Evolutionary conservation across 2,113 vertebrate species (phyloP).

Genomic region (Heterocephalus glaber): DNA sequence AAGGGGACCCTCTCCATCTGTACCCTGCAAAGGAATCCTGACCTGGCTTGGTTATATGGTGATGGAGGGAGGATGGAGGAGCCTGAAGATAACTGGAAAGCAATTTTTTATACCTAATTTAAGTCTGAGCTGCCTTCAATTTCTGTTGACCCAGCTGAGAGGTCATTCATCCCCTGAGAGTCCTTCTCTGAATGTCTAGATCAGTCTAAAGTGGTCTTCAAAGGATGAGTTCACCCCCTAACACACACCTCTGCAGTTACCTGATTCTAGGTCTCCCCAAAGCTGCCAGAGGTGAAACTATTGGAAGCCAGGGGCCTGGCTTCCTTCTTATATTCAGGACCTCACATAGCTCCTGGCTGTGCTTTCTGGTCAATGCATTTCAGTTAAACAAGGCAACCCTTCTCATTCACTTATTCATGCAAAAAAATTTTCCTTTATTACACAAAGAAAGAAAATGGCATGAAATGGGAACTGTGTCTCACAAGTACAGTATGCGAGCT

Average conservation of each 20-base stretch:
- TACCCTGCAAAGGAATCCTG: rapidly evolving
- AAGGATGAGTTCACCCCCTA: background rate
- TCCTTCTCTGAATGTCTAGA: background rate
- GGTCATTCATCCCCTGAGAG: background rate
- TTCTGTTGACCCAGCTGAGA: background rate
- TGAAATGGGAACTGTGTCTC: background rate
- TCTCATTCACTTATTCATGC: background rate
- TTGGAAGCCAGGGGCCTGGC: background rate
- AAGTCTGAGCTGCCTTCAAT: background rate
- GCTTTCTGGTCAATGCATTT: background rate
- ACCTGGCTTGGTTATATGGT: too few relatives aligned
- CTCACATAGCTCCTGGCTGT: background rate
- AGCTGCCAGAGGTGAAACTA: background rate
- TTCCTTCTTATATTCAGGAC: background rate
- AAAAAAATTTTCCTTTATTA: background rate
- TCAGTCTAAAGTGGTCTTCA: background rate
- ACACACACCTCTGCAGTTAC: too few relatives aligned
- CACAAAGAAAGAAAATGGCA: background rate
- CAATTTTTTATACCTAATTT: background rate
- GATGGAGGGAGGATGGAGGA: background rate
- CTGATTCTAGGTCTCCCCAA: background rate
- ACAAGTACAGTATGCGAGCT: background rate
- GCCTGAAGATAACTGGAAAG: background rate
- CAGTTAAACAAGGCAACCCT: background rate
- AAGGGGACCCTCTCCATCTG: background rate